phyloP scores from a whole-genome alignment of 2,113 vertebrate species.

The Heterocephalus glaber region DNA sequence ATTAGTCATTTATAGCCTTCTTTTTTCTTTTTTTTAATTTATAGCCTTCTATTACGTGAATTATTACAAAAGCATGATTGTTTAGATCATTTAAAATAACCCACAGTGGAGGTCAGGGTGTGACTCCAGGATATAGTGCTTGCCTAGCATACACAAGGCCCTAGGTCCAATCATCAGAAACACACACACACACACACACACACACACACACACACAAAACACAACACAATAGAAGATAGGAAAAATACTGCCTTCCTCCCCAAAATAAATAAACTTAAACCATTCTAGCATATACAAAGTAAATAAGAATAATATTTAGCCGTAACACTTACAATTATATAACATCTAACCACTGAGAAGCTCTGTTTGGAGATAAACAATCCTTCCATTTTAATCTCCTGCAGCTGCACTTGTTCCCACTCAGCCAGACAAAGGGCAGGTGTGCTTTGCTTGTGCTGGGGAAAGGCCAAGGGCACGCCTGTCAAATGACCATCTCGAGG shows the following conservation, averaged over 20 bases:
- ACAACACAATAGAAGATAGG: background rate
- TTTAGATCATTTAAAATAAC: slow-evolving; percentile 29
- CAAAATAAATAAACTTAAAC: slow-evolving; percentile 47
- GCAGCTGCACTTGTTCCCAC: slow-evolving; percentile 53
- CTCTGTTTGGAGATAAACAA: slow-evolving; percentile 44
- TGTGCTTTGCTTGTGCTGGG: slow-evolving; percentile 53
- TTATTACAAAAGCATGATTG: background rate
- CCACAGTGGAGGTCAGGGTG: background rate
- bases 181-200: background rate
- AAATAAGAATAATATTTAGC: slow-evolving; percentile 56
- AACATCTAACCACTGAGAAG: slow-evolving; percentile 49
- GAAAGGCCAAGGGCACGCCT: background rate
- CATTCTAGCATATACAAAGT: slow-evolving; percentile 37
- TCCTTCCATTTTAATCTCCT: slow-evolving; percentile 44
- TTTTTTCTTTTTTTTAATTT: too few species aligned
- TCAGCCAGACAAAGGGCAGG: slow-evolving; percentile 55
- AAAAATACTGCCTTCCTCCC: background rate
- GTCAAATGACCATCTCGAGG: background rate
- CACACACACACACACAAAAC: background rate
- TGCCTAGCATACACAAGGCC: background rate
- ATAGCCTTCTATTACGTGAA: background rate
- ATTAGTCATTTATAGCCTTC: background rate
- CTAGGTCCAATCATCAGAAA: background rate
- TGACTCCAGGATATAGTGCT: background rate
- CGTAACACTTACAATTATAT: slow-evolving; percentile 37